Evolutionary conservation across 2,797 vertebrate species (phyloP).

Genomic region (Gorsachius magnificus): DNA sequence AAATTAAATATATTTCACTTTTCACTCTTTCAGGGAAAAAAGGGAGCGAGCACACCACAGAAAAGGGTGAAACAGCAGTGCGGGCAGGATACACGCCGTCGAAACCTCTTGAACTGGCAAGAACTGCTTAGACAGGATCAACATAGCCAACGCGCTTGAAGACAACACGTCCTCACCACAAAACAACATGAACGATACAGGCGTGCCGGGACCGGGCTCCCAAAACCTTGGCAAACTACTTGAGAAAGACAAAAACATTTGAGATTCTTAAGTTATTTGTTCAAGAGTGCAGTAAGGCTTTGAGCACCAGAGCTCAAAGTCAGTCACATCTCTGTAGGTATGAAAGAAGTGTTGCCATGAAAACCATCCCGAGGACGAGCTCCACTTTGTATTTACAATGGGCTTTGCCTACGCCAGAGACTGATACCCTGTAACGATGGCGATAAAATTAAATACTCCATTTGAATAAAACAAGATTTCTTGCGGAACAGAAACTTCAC

Average conservation of each 20-base stretch:
- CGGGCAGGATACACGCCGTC: rapidly evolving
- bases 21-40: background rate
- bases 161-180: background rate
- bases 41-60: rapidly evolving
- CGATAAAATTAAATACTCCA: background rate
- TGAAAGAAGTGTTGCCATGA: conserved; percentile 25
- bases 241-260: background rate
- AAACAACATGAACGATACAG: rapidly evolving
- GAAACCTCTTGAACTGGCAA: background rate
- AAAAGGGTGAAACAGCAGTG: rapidly evolving
- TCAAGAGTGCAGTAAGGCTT: background rate
- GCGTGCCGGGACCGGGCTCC: background rate
- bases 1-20: background rate
- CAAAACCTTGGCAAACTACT: background rate
- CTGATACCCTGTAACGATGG: background rate
- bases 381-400: background rate
- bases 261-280: background rate
- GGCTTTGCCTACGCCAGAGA: background rate
- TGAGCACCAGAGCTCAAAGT: background rate
- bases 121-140: background rate
- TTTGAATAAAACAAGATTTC: background rate
- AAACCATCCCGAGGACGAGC: background rate
- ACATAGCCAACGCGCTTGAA: background rate
- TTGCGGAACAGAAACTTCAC: background rate
- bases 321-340: background rate